Conservation (phyloP, 2,888 invertebrate genomes). For the Synergus japonicus region DNA sequence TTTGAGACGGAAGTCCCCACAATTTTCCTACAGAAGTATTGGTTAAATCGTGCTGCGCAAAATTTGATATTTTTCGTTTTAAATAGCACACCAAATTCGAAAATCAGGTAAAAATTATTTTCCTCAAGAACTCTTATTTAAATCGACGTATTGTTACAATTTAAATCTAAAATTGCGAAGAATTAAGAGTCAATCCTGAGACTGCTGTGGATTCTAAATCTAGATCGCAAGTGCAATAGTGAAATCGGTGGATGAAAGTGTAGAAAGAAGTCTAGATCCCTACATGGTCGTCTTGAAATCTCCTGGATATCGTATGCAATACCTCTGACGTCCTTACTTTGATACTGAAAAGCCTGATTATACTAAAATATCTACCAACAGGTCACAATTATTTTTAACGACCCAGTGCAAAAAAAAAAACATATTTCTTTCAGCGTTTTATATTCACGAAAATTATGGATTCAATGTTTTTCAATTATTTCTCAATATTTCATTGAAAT, state of each 20-base stretch:
- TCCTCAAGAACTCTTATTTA: too few relatives aligned
- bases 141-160: too few relatives aligned
- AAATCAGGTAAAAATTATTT: not conserved
- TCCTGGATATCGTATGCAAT: slow-evolving; percentile 29
- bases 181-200: not conserved
- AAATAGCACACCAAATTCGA: too few relatives aligned
- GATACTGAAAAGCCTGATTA: not conserved
- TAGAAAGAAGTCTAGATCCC: slow-evolving; percentile 23
- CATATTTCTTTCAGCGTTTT: too few relatives aligned
- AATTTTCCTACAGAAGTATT: not conserved
- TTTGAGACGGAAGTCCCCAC: slow-evolving; percentile 57
- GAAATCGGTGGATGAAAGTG: slow-evolving; percentile 28
- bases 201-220: not conserved
- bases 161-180: not conserved
- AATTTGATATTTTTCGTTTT: not conserved
- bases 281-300: slow-evolving; percentile 31
- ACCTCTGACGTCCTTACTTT: not conserved
- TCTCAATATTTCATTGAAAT: too few relatives aligned
- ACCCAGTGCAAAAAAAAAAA: not conserved
- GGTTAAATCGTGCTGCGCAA: not conserved
- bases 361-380: not conserved
- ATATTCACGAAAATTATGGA: too few relatives aligned
- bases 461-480: too few relatives aligned
- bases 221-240: slow-evolving; percentile 25
- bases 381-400: not conserved